Conservation (phyloP, 2,888 invertebrate species). For the Rhodophaea formosa region DNA sequence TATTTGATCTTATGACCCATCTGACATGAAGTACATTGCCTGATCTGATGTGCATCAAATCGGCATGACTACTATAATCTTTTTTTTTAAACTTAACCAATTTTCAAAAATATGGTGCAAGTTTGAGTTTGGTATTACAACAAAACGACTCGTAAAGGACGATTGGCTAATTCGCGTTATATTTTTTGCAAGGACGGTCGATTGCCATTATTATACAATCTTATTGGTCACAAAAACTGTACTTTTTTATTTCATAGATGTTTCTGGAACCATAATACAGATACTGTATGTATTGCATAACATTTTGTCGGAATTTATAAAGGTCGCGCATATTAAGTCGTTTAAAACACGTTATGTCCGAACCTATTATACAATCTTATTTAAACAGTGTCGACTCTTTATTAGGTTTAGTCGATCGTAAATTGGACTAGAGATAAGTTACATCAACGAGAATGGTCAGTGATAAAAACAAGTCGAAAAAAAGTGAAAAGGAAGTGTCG, state of each 20-base stretch:
- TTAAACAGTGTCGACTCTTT: conserved; percentile 45
- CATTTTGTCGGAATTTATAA: conserved; percentile 34
- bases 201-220: neutral
- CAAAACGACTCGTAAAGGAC: neutral
- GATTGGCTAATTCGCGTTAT: neutral
- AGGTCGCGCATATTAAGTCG: conserved; percentile 53
- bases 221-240: neutral
- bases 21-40: conserved; percentile 24
- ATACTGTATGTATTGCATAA: conserved; percentile 44
- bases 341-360: conserved; percentile 58
- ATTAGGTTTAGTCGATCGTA: conserved; percentile 49
- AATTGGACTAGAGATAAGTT: conserved; percentile 29
- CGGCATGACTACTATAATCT: conserved; percentile 23
- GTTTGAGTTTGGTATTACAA: neutral
- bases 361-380: conserved; percentile 44
- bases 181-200: neutral
- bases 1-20: conserved; percentile 45
- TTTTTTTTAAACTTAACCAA: neutral
- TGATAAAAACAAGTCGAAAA: conserved; percentile 35
- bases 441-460: conserved; percentile 27
- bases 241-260: conserved; percentile 28
- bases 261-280: neutral
- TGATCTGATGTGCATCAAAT: conserved; percentile 30
- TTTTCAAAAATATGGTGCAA: neutral
- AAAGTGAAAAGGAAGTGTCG: conserved; percentile 46